A percentile compares a stretch with the other conserved stretches of the same genome.
phyloP scores from a whole-genome alignment of 2,113 vertebrate genomes.

The Microtus ochrogaster region DNA sequence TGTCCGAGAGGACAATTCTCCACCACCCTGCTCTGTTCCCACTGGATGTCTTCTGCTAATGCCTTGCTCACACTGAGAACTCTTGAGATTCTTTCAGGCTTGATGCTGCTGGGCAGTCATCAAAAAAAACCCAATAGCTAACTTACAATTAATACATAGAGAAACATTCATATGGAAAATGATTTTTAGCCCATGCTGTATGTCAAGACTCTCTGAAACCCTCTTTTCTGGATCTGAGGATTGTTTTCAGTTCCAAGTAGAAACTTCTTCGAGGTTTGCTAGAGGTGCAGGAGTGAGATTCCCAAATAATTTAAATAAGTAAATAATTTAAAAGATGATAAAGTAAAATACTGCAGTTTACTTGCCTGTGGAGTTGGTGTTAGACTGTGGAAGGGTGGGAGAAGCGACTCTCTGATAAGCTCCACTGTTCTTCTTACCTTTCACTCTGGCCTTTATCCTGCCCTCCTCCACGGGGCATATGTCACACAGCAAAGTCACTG shows the following conservation, averaged over 20 bases:
- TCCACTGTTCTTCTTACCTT: not conserved
- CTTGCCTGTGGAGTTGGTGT: not conserved
- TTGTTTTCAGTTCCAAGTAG: too few species aligned
- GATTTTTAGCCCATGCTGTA: conserved; percentile 22
- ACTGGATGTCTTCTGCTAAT: conserved; percentile 73
- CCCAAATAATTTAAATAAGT: not conserved
- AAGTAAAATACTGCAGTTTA: not conserved
- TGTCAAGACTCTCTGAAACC: too few species aligned
- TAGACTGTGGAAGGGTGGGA: not conserved
- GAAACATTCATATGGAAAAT: conserved; percentile 62
- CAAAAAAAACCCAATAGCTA: not conserved
- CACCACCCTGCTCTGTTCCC: conserved; percentile 59
- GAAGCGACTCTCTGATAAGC: not conserved
- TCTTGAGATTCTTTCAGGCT: conserved; percentile 76
- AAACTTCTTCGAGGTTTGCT: too few species aligned
- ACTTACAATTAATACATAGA: conserved; percentile 67
- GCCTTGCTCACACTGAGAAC: conserved; percentile 75
- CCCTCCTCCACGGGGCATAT: not conserved
- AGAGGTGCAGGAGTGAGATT: too few species aligned
- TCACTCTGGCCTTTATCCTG: not conserved
- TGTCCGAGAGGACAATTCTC: conserved; percentile 63
- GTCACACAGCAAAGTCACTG: not conserved
- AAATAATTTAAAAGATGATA: not conserved
- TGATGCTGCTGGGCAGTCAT: not conserved
- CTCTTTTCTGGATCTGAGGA: too few species aligned